phyloP scores from a whole-genome alignment of 1,140 invertebrate genomes.

The Leptopilina boulardi region DNA sequence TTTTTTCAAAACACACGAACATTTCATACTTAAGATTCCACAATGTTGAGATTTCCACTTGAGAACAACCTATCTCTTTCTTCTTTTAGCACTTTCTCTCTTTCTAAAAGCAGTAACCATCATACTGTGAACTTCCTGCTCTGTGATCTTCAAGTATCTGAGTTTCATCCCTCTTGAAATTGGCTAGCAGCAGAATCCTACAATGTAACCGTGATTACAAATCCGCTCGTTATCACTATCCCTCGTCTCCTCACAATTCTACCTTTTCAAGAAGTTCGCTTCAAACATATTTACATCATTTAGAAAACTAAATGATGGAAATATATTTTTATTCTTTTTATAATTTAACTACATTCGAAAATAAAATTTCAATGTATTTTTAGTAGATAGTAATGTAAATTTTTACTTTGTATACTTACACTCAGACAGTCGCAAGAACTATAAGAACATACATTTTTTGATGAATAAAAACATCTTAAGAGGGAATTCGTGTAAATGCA shows the following conservation, averaged over 20 bases:
- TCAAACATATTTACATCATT: not conserved
- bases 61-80: conserved; percentile 26
- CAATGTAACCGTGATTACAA: conserved; percentile 72
- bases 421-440: too few relatives aligned
- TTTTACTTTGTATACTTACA: too few relatives aligned
- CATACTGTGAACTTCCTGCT: conserved; percentile 57
- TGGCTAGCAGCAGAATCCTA: conserved; percentile 67
- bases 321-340: too few relatives aligned
- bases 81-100: conserved; percentile 36
- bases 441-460: too few relatives aligned
- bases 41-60: conserved; percentile 58
- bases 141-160: conserved; percentile 63
- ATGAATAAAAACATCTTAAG: too few relatives aligned
- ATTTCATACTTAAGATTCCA: conserved; percentile 41
- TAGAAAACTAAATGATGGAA: too few relatives aligned
- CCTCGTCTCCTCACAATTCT: conserved; percentile 52
- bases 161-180: conserved; percentile 69
- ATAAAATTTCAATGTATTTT: too few relatives aligned
- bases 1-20: not conserved
- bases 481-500: too few relatives aligned
- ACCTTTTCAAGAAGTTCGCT: not conserved
- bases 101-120: conserved; percentile 48
- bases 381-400: too few relatives aligned
- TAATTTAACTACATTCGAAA: too few relatives aligned
- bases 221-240: conserved; percentile 72